phyloP scores from a whole-genome alignment of 2,888 invertebrate genomes.

The Chrysina gloriosa region DNA sequence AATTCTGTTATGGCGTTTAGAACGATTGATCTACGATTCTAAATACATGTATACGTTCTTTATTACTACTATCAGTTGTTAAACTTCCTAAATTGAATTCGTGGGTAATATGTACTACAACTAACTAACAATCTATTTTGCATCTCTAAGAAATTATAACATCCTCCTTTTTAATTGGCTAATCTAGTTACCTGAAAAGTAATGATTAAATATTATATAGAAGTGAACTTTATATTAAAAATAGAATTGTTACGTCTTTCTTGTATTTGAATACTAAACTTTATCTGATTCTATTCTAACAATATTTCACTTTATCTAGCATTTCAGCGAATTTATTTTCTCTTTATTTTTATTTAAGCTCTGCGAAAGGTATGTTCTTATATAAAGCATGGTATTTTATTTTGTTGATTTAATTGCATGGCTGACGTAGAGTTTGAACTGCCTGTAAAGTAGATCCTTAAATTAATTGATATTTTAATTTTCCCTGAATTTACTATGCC shows the following conservation, averaged over 20 bases:
- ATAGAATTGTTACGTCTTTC: background rate
- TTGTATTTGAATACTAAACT: no score
- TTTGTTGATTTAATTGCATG: constrained; percentile 11
- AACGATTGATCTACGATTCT: no score
- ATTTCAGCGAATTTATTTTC: background rate
- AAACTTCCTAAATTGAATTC: no score
- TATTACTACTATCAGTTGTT: no score
- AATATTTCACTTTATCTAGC: no score
- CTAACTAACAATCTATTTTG: no score
- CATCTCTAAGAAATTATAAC: background rate
- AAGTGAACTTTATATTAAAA: background rate
- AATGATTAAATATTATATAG: background rate
- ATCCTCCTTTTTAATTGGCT: background rate
- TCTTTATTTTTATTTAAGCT: constrained; percentile 15
- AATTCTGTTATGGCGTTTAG: no score
- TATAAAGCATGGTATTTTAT: constrained; percentile 12
- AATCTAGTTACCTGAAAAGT: background rate
- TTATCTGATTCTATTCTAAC: no score
- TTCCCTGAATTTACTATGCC: no score
- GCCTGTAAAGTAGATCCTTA: background rate
- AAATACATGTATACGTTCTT: no score
- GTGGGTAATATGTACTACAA: no score
- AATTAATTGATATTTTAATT: background rate
- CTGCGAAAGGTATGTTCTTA: constrained; percentile 26
- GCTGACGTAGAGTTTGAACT: constrained; percentile 19